Evolutionary conservation across 2,113 vertebrate genomes (phyloP), one percentile per base, ranked within the genome.

Genomic region (Hiodon tergisus): DNA sequence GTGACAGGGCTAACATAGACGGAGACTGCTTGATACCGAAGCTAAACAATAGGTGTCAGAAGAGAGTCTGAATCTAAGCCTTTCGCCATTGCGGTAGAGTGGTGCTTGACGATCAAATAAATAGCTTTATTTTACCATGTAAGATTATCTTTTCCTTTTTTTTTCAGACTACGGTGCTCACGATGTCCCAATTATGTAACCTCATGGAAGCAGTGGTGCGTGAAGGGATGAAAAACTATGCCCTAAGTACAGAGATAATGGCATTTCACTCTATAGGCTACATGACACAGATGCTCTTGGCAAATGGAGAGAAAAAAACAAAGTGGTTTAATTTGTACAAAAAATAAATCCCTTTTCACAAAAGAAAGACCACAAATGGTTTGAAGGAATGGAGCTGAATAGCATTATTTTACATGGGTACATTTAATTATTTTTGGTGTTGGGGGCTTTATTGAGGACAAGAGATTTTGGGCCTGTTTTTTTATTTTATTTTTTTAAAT

Each of bases 161-260:
- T 78, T 79, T 79, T 79, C 66, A 72, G 72, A 5, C 74, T 73
- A 70, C 68, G 67, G 61, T 59, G 47, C 53, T 50, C 67, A 54
- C 50, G 47, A 71, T 80, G 76, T 75, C 72, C 76, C 57, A 79
- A 55, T 79, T 78, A 76, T 71, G 66, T 70, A 80, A 72, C 67
- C 71, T 80, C 54, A 11, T 70, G 57, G 51, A 69, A 52, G 75
- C 67, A 78, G n/a, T 59, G 70, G 78, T 71, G 78, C 76, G 78
- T 81, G 71, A 67, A 65, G 69, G 59, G 60, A 71, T 61, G 71
- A 67, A 60, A 66, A 58, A 75, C 65, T 72, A 60, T 69, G 65
- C 58, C 70, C 6, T 57, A 50, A 76, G 73, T 59, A 46, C 63
- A 77, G 72, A 58, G 16, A 72, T 70, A 78, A 75, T 67, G 48